Base-by-base conservation (phyloP, 30 jellyfish, hydroid and myxozoan species). In the Hydractinia symbiolongicarpus region DNA sequence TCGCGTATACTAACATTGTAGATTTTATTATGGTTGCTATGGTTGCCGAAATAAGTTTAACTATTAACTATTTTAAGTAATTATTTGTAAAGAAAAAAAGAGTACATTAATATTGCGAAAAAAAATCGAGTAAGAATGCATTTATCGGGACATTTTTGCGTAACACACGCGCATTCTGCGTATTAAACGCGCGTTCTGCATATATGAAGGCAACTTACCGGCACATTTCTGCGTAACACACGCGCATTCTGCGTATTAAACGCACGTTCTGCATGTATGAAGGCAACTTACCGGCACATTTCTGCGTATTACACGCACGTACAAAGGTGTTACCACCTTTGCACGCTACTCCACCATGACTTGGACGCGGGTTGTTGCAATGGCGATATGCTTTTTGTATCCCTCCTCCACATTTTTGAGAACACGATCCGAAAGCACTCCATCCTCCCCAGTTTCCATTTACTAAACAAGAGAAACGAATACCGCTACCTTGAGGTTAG, bases 331-430 rank as follows among this genome's bases (percentile, higher is more conserved):
- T 79, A 10, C 88, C 84, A 7, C 96, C 96, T 50, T 76, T 62
- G 44, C 96, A 89, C 50, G 75, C 67, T 7, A 67, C 68, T 55
- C 96, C 96, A 71, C 90, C 90, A 14, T 77, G 69, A 21, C 72
- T 81, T 20, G 96, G 96, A n/a, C 30, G 67, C 5, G 96, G 96
- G 17, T 81, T 84, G 86, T 89, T 86, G 58, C 96, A 89, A 51
- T 55, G 44, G 61, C 96, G 83, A 9, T 14, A 44, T 55, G 61
- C 71, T 9, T 61, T 54, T 78, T 85, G 96, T 17, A 72, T 86
- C 19, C 96, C 96, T 21, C 88, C 95, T 72, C 96, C 96, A 19
- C 96, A 89, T 44, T 66, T 17, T 50, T 83, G 81, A 8, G 85
- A 55, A 55, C 96, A 89, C 15, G 79, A 16, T 50, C 96, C 96